Conservation (phyloP, 2,888 invertebrate genomes). For the Pachliopta kotzebuea region DNA sequence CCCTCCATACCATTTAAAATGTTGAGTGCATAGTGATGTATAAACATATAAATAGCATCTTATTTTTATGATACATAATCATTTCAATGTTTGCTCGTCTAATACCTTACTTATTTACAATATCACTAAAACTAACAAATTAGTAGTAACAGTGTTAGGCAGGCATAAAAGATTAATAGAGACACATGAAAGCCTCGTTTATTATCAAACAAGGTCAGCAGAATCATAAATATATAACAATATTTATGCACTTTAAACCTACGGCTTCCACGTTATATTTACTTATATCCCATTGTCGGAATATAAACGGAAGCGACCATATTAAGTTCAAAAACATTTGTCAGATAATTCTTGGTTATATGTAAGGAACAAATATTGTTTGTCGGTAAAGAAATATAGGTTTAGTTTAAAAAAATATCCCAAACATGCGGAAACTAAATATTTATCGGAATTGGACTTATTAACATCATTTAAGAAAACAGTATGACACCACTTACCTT, state of each 20-base stretch:
- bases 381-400: neutral
- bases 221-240: no score
- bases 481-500: neutral
- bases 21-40: neutral
- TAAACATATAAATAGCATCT: no score
- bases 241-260: neutral
- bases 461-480: neutral
- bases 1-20: neutral
- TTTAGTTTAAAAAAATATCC: neutral
- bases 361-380: conserved; percentile 17
- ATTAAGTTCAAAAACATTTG: conserved; percentile 11
- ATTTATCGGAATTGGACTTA: neutral
- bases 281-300: neutral
- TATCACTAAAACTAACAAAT: no score
- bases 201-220: no score
- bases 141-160: no score
- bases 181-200: no score
- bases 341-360: conserved; percentile 3
- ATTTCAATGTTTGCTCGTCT: no score
- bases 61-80: no score
- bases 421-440: neutral
- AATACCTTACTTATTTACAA: no score
- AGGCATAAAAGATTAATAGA: no score
- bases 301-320: conserved; percentile 6
- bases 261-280: neutral